Base-by-base conservation (phyloP, 2,888 invertebrate species). In the Chrysolina haemoptera region DNA sequence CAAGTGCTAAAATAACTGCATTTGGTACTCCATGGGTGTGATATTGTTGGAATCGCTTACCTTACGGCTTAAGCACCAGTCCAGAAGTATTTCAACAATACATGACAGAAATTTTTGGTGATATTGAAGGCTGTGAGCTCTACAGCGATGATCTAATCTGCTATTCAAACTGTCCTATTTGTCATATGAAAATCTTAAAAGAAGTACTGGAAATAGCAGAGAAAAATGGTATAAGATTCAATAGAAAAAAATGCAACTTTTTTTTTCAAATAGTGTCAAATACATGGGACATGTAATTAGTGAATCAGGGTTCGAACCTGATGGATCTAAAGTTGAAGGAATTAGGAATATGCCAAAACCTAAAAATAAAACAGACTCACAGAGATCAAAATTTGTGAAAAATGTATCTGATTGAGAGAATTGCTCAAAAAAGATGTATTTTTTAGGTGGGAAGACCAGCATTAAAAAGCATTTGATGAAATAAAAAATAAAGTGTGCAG, bases 71-170 rank as follows among this genome's bases (percentile, higher is more conserved):
- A n/a, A n/a, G n/a, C n/a, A n/a, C n/a, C n/a, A n/a, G n/a, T n/a
- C n/a, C n/a, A n/a, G n/a, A n/a, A n/a, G n/a, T n/a, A n/a, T n/a
- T n/a, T n/a, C n/a, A n/a, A n/a, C n/a, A n/a, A n/a, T n/a, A n/a
- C n/a, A n/a, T 78, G 46, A 68, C 65, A n/a, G 11, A 74, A 41
- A 67, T 78, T 9, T 77, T 83, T 46, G 55, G 20, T 14, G 41
- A 71, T 14, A 62, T 79, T 10, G 70, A 76, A 67, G 82, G 81
- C 4, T 79, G 82, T 4, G 74, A 74, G 48, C 73, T 79, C 8
- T 81, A 81, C 71, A 75, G 84, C 41, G 83, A 85, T 77, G 83
- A 84, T 76, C 66, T 84, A 8, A 59, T 84, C 35, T 64, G 84
- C 11, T 82, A 74, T 64, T 80, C 80, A n/a, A n/a, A n/a, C n/a